A percentile compares a stretch with the other conserved stretches of the same genome.
phyloP scores from a whole-genome alignment of 2,113 vertebrate species.

The Trogon melanurus region DNA sequence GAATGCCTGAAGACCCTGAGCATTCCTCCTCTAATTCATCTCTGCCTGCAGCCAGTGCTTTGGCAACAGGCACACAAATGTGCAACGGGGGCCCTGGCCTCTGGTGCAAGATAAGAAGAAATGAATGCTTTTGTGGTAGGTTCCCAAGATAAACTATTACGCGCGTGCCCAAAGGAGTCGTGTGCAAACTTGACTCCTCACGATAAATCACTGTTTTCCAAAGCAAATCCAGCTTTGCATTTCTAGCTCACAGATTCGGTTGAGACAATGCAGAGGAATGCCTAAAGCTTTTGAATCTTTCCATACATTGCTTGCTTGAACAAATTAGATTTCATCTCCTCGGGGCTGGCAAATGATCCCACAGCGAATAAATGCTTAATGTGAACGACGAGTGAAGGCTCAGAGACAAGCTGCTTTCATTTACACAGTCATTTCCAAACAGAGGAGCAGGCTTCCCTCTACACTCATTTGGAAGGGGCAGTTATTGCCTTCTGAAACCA shows the following conservation, averaged over 20 bases:
- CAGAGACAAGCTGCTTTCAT: neutral
- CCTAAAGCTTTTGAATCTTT: neutral
- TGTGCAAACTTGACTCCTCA: constrained; percentile 58
- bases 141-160: constrained; percentile 42
- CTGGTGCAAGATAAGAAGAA: constrained; percentile 43
- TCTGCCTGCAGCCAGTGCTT: neutral
- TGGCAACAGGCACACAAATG: neutral
- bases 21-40: neutral
- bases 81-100: constrained; percentile 5
- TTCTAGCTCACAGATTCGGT: constrained; percentile 40
- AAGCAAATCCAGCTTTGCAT: neutral
- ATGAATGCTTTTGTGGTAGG: neutral
- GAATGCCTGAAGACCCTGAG: neutral
- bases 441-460: neutral
- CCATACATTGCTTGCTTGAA: neutral
- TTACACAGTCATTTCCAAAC: neutral
- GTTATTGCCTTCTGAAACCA: neutral
- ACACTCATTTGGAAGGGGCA: neutral
- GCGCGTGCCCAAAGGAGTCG: constrained; percentile 41
- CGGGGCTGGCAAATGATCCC: neutral
- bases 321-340: neutral
- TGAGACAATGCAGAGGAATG: neutral
- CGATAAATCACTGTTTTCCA: constrained; percentile 57
- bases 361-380: neutral
- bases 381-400: neutral